A percentile compares a stretch with the other conserved stretches of the same genome.
These are phyloP conservation scores for Listronotus bonariensis DNA, from an alignment of 1,140 invertebrate species.

Conservation along the genomic window DNA sequence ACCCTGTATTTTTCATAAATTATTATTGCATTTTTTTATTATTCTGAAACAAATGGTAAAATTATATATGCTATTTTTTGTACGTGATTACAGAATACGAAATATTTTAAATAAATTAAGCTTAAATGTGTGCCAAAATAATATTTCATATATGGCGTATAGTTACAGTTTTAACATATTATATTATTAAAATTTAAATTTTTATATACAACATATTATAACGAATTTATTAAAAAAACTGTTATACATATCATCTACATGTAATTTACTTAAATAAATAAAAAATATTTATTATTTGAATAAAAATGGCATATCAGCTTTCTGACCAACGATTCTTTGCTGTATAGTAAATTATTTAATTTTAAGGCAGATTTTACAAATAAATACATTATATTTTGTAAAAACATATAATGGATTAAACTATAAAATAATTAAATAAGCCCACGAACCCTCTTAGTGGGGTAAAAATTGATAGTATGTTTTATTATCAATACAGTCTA, in stretches of 20 bases:
- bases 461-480: too few species aligned
- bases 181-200: background rate
- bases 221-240: conserved; percentile 9
- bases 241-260: conserved; percentile 14
- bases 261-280: background rate
- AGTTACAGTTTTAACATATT: background rate
- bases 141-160: conserved; percentile 9
- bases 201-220: conserved; percentile 8
- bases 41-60: conserved; percentile 2
- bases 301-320: too few species aligned
- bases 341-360: too few species aligned
- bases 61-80: conserved; percentile 18
- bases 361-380: too few species aligned
- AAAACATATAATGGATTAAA: too few species aligned
- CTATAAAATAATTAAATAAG: too few species aligned
- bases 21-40: background rate
- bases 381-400: too few species aligned
- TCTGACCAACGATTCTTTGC: too few species aligned
- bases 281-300: too few species aligned
- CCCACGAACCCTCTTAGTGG: too few species aligned
- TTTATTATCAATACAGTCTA: too few species aligned
- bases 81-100: conserved; percentile 32
- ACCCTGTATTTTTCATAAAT: too few species aligned
- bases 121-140: conserved; percentile 11
- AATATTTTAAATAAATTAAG: conserved; percentile 2